These are phyloP conservation scores for Melipona quadrifasciata DNA, from an alignment of 1,140 invertebrate genomes.

Conservation along the genomic window DNA sequence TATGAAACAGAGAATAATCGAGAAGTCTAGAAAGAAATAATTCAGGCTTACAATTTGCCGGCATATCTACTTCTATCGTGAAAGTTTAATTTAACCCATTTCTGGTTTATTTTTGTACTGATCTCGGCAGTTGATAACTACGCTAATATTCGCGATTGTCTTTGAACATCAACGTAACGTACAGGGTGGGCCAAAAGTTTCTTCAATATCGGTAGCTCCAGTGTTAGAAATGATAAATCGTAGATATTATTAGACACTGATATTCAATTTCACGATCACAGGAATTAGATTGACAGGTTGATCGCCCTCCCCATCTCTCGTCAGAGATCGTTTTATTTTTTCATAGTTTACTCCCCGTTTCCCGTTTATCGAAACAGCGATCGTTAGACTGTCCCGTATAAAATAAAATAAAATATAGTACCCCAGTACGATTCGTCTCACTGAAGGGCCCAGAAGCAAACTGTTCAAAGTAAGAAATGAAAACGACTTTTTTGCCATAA, in stretches of 20 bases:
- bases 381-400: background rate
- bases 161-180: background rate
- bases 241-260: no score
- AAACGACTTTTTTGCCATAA: no score
- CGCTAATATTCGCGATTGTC: conserved; percentile 1
- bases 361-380: background rate
- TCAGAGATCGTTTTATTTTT: background rate
- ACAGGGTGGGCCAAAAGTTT: no score
- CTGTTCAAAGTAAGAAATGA: no score
- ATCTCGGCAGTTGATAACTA: conserved; percentile 28
- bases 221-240: no score
- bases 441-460: no score
- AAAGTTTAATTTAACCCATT: conserved; percentile 58
- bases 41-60: conserved; percentile 24
- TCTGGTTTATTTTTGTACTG: background rate
- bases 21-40: no score
- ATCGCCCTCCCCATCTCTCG: background rate
- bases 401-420: no score
- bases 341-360: background rate
- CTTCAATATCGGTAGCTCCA: no score
- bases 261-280: no score
- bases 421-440: no score
- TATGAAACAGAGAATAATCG: no score
- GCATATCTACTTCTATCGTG: conserved; percentile 12
- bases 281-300: background rate